Percentiles rank a stretch among this genome's conserved stretches.
These are phyloP conservation scores for Agelastica alni DNA, from an alignment of 2,888 invertebrate genomes.

Conservation along the genomic window DNA sequence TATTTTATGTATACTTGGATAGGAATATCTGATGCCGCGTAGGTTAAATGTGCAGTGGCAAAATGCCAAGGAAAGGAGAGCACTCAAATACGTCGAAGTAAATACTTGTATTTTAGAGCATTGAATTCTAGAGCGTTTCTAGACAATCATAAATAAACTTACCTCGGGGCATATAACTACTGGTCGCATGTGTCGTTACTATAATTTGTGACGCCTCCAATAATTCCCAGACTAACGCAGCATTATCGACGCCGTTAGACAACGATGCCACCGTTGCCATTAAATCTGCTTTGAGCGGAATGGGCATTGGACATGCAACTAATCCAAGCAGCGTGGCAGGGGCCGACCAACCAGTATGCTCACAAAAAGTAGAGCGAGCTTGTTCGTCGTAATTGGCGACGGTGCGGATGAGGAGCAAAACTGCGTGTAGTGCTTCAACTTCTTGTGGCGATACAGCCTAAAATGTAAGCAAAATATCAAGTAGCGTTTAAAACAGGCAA, in stretches of 20 bases:
- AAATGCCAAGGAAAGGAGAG: too few relatives aligned
- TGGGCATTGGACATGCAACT: constrained; percentile 84
- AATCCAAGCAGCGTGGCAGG: constrained; percentile 79
- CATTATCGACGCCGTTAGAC: constrained; percentile 76
- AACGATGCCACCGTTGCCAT: constrained; percentile 79
- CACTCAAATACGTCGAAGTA: too few relatives aligned
- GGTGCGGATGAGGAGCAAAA: constrained; percentile 74
- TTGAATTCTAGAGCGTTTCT: too few relatives aligned
- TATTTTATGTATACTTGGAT: too few relatives aligned
- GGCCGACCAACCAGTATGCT: constrained; percentile 87
- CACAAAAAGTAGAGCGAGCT: constrained; percentile 80
- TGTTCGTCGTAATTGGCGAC: constrained; percentile 81
- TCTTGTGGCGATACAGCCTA: constrained; percentile 78
- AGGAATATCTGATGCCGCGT: too few relatives aligned
- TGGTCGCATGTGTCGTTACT: constrained; percentile 66
- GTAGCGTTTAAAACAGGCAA: neutral
- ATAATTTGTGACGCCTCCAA: constrained; percentile 83
- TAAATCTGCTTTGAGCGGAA: constrained; percentile 82
- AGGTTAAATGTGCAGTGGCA: too few relatives aligned
- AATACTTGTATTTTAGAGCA: too few relatives aligned
- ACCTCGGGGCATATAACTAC: constrained; percentile 64
- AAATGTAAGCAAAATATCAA: neutral
- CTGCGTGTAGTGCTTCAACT: constrained; percentile 83
- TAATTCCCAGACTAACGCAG: constrained; percentile 82
- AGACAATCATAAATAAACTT: too few relatives aligned